These are phyloP conservation scores for Micropoecilia bifurca DNA, from an alignment of 2,797 vertebrate genomes.

Conservation along the genomic window DNA sequence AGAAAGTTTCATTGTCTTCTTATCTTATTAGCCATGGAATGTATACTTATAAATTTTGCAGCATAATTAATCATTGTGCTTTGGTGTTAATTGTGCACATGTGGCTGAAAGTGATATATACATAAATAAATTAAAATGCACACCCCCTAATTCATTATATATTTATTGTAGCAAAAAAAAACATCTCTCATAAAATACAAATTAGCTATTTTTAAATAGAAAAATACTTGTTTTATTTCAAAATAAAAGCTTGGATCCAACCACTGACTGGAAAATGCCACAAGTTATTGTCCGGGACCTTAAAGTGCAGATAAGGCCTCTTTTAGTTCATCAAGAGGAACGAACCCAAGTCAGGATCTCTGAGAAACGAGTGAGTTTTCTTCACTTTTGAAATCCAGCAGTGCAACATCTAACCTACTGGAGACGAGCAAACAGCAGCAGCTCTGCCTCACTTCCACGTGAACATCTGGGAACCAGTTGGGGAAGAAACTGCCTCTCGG, in stretches of 20 bases:
- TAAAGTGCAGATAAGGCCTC: slow-evolving; percentile 83
- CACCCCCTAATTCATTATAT: slow-evolving; percentile 36
- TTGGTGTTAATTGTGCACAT: slow-evolving; percentile 2
- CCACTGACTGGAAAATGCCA: slow-evolving; percentile 37
- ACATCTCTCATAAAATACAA: slow-evolving; percentile 58
- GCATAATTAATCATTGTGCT: background rate
- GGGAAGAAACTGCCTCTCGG: slow-evolving; percentile 4
- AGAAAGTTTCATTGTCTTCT: background rate
- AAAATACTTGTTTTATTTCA: slow-evolving; percentile 71
- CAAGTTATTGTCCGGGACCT: slow-evolving; percentile 48
- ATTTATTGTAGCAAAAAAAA: slow-evolving; percentile 71
- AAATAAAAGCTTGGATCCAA: slow-evolving; percentile 32
- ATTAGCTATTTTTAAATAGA: slow-evolving; percentile 74
- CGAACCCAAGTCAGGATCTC: slow-evolving; percentile 7
- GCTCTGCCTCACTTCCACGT: background rate
- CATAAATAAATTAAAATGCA: slow-evolving; percentile 25
- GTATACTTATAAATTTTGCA: background rate
- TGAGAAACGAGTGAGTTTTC: background rate
- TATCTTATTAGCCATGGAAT: background rate
- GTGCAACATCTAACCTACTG: slow-evolving; percentile 44
- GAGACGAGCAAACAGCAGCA: background rate
- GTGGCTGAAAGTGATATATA: background rate
- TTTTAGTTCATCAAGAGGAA: slow-evolving; percentile 32
- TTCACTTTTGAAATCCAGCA: slow-evolving; percentile 37
- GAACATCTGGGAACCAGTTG: slow-evolving; percentile 11